These are phyloP conservation scores for Drosophila hamatofila DNA, from an alignment of 2,888 invertebrate species.

Conservation along the genomic window DNA sequence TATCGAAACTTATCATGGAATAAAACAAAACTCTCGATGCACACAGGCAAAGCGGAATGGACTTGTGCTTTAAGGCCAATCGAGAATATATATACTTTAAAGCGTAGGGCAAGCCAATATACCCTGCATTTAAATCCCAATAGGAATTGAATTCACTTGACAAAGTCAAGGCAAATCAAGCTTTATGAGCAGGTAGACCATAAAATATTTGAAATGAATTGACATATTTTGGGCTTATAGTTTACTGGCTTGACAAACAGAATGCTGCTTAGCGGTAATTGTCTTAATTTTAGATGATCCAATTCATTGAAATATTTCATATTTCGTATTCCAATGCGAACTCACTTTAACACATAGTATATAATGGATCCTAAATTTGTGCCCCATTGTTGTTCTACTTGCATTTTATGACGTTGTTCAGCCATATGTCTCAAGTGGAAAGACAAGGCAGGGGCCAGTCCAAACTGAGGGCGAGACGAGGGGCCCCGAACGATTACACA, in stretches of 20 bases:
- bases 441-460: background rate
- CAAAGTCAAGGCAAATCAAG: too few species aligned
- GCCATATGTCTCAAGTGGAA: conserved; percentile 14
- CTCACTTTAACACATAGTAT: conserved; percentile 8
- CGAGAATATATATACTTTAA: too few species aligned
- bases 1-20: too few species aligned
- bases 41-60: too few species aligned
- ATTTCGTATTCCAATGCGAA: conserved; percentile 1
- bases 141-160: background rate
- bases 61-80: too few species aligned
- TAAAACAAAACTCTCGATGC: too few species aligned
- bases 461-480: conserved; percentile 1
- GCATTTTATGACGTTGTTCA: conserved; percentile 26
- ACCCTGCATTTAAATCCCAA: background rate
- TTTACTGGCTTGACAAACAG: background rate
- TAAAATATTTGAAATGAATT: background rate
- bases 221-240: background rate
- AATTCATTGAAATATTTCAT: conserved; percentile 5
- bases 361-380: background rate
- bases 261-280: background rate
- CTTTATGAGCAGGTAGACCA: background rate
- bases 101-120: background rate
- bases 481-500: conserved; percentile 67
- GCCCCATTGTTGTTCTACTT: conserved; percentile 12
- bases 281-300: conserved; percentile 7